These are phyloP conservation scores for Lineus longissimus DNA, from an alignment of 1,140 invertebrate genomes.

Conservation along the genomic window DNA sequence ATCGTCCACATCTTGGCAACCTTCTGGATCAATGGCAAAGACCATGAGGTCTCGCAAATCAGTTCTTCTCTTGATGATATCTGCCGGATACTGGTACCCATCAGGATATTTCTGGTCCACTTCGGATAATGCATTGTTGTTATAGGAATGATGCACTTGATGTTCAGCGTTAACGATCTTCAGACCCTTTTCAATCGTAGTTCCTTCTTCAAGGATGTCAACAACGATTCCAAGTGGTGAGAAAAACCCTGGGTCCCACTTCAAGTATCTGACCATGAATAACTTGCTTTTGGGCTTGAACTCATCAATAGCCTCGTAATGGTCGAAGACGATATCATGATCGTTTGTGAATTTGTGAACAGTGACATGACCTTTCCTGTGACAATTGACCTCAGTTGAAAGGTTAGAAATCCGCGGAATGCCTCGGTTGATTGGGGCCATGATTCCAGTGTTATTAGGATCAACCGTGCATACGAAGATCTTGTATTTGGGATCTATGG, in stretches of 20 bases:
- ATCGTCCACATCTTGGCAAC: constrained; percentile 96
- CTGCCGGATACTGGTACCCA: constrained; percentile 18
- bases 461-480: constrained; percentile 41
- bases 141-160: constrained; percentile 24
- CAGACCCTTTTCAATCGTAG: constrained; percentile 27
- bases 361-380: constrained; percentile 26
- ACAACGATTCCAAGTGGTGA: constrained; percentile 42
- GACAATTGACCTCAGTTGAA: constrained; percentile 16
- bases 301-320: constrained; percentile 30
- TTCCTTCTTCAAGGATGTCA: constrained; percentile 28
- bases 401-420: constrained; percentile 36
- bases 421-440: constrained; percentile 38
- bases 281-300: constrained; percentile 25
- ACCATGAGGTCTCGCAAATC: constrained; percentile 58
- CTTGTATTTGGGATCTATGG: constrained; percentile 27
- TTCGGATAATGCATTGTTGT: constrained; percentile 16
- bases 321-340: constrained; percentile 27
- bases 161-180: constrained; percentile 34
- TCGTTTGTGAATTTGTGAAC: constrained; percentile 35
- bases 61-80: constrained; percentile 63
- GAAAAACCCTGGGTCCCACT: constrained; percentile 32
- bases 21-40: constrained; percentile 93
- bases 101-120: constrained; percentile 16
- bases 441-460: constrained; percentile 29
- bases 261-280: constrained; percentile 44